Evolutionary conservation across 2,113 vertebrate genomes (phyloP), one percentile per base, ranked within the genome.

Genomic region (Gnathonemus echidnorhynchus): DNA sequence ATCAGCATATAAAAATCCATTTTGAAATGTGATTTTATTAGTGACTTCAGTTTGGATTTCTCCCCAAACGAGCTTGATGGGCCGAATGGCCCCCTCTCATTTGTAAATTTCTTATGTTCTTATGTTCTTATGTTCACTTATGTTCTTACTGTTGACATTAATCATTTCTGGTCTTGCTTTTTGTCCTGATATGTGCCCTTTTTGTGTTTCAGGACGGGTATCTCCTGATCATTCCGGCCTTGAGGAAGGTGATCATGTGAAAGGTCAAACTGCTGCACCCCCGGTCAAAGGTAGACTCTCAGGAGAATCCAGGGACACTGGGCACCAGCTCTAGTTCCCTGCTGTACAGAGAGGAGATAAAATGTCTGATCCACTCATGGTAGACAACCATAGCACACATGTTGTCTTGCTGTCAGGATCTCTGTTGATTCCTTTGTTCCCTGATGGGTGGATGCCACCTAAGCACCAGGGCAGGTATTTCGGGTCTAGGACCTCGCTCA

Each of bases 301-400:
- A 92, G 95, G 94, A 94, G 93, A 94, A 92, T 49, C 92, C 45
- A 94, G 93, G 91, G 94, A 95, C 93, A 94, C 94, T 86, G 94
- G 93, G 91, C 95, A 94, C 91, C 74, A 42, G 74, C 70, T 70
- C 94, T 89, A 95, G 94, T 88, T 89, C 95, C 94, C 94, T 96
- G 92, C 95, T 95, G 90, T 96, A 95, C 70, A 97, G 97, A 97
- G 93, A 94, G 97, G 21, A 97, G 39, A 95, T 97, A 95, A 93
- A 96, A 95, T 95, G 92, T 90, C 94, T 91, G 89, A 52, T 90
- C 90, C 91, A 88, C 90, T 89, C 8, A 66, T 89, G 74, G 89
- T 35, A 27, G 86, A 58, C 62, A 88, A 77, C 93, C 92, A 93
- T 66, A 62, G 91, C 90, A 95, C 93, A 13, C 27, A 31, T 70